Evolutionary conservation across 2,797 vertebrate species (phyloP), one percentile per base, ranked within the genome.

Genomic region (Girardinus metallicus): DNA sequence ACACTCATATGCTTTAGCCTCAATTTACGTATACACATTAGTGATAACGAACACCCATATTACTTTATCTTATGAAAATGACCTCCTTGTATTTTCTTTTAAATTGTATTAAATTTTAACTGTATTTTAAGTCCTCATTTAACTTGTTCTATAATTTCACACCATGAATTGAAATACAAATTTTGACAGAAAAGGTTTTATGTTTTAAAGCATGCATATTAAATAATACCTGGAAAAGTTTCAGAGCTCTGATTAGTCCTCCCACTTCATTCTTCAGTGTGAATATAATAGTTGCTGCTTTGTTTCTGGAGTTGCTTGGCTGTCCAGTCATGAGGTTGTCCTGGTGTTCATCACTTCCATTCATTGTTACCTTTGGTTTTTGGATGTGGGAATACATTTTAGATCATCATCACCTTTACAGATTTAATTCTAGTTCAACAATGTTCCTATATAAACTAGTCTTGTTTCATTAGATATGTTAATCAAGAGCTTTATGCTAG

Each of bases 141-240:
- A 21, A 23, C 49, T 23, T 2, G 2, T 51, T 51, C 21, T 18
- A 51, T 51, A 21, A 23, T 23, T 49, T 51, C 23, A 51, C 49
- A 51, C 49, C 6, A 21, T 49, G 47, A 18, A 49, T 49, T 49
- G 6, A 49, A 46, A 51, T 51, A 8, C 49, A 51, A 21, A 51
- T 51, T 51, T 7, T 51, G 49, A 51, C 49, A 9, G 3, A 34
- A 53, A 23, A 13, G 8, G 29, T 74, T 15, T 55, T n/a, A 53
- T 26, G 12, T 74, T 26, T 34, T 16, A 18, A 16, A 41, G 34
- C 8, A 21, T 51, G 18, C 47, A 49, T 5, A 49, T 18, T 23
- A 51, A 51, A 51, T 23, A 23, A 51, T 47, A 83, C 82, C 77
- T 83, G 77, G 77, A 83, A 83, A 79, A 80, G 68, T 47, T 79